Evolutionary conservation across 2,888 invertebrate species (phyloP).

Genomic region (Pollenia amentaria): DNA sequence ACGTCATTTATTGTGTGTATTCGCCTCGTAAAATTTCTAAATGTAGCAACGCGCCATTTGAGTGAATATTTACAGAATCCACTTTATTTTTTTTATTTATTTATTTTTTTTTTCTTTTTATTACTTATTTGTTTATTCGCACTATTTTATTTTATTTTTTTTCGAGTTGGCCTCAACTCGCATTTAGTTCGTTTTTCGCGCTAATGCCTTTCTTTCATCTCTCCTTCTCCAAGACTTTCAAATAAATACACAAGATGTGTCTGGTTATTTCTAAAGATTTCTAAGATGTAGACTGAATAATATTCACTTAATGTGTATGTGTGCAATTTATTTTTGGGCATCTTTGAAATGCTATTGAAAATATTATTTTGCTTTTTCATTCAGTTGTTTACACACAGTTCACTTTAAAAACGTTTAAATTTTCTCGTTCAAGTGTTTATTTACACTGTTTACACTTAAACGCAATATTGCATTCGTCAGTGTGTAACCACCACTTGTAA

Average conservation of each 20-base stretch:
- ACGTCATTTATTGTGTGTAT: conserved; percentile 46
- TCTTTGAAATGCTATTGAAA: conserved; percentile 30
- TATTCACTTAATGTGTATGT: background rate
- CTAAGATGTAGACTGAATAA: background rate
- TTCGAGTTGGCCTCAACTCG: background rate
- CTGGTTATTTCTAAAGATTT: conserved; percentile 8
- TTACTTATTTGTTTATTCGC: conserved; percentile 33
- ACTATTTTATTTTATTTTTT: background rate
- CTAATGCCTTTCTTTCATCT: conserved; percentile 1
- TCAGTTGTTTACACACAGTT: conserved; percentile 21
- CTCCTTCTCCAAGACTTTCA: background rate
- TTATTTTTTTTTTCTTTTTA: conserved; percentile 14
- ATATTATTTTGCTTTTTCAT: conserved; percentile 8
- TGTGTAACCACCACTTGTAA: conserved; percentile 28
- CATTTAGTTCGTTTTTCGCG: background rate
- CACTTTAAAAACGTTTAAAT: background rate
- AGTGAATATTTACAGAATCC: conserved; percentile 30
- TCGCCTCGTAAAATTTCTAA: conserved; percentile 43
- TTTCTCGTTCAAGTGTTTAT: conserved; percentile 51
- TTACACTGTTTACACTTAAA: conserved; percentile 47
- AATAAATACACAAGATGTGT: background rate
- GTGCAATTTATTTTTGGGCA: conserved; percentile 4
- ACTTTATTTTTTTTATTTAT: background rate
- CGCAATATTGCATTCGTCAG: background rate
- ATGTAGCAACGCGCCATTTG: conserved; percentile 34